Evolutionary conservation across 2,113 vertebrate genomes (phyloP).

Genomic region (Lepisosteus oculatus): DNA sequence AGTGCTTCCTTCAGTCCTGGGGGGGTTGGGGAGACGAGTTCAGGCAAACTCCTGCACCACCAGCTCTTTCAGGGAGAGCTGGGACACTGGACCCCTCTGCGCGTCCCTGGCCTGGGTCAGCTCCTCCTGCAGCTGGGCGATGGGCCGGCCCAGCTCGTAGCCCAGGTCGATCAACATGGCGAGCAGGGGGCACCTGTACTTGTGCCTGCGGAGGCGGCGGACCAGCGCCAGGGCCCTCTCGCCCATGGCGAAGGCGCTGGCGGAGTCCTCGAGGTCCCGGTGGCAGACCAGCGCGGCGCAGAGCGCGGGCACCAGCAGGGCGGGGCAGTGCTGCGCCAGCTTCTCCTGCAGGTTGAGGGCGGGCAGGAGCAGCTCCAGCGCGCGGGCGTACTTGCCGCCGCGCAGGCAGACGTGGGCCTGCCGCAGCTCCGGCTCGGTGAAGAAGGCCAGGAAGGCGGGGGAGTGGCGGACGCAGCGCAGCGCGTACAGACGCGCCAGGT

Average conservation of each 20-base stretch:
- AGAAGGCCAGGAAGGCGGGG: constrained; percentile 67
- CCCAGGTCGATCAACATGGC: constrained; percentile 78
- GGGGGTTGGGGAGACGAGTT: too few species aligned
- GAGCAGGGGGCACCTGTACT: constrained; percentile 71
- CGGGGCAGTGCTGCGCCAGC: constrained; percentile 63
- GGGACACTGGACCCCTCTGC: constrained; percentile 44
- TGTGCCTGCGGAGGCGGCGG: constrained; percentile 49
- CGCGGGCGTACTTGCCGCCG: constrained; percentile 74
- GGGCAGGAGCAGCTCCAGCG: constrained; percentile 62
- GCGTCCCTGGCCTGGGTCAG: constrained; percentile 65
- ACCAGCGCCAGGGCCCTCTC: constrained; percentile 69
- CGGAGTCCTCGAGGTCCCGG: constrained; percentile 73
- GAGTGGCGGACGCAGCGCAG: constrained; percentile 69
- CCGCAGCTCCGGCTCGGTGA: constrained; percentile 72
- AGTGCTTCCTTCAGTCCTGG: too few species aligned
- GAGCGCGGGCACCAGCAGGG: constrained; percentile 67
- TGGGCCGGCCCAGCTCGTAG: constrained; percentile 76
- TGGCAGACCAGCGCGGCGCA: constrained; percentile 79
- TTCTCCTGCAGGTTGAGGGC: constrained; percentile 77
- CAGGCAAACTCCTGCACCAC: constrained; percentile 71
- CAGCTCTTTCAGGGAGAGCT: constrained; percentile 79
- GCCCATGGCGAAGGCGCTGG: constrained; percentile 66
- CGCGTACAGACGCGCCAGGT: constrained; percentile 71
- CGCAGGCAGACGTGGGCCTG: constrained; percentile 75
- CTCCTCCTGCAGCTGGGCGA: constrained; percentile 75